Conservation (phyloP, 2,113 vertebrate species). For the Pomatorhinus ruficollis region DNA sequence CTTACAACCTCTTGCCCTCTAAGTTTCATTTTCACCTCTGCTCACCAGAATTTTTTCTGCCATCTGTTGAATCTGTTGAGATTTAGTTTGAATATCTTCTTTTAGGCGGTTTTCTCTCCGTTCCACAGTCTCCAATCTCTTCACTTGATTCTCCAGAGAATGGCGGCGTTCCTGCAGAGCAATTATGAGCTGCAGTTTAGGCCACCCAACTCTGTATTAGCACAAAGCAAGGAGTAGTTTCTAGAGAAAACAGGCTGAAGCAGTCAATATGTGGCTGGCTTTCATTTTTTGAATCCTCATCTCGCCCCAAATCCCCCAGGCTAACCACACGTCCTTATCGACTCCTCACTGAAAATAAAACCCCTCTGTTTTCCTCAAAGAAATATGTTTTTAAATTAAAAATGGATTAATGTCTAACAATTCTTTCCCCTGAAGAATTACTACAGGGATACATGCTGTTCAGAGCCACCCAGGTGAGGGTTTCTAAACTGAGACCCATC, state of each 20-base stretch:
- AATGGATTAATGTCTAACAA: neutral
- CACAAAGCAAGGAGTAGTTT: neutral
- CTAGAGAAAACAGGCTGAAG: neutral
- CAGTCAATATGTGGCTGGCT: neutral
- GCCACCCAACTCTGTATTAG: neutral
- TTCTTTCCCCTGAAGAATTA: neutral
- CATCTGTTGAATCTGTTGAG: conserved; percentile 99
- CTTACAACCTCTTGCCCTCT: conserved; percentile 46
- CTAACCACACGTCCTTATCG: neutral
- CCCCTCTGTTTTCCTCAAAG: neutral
- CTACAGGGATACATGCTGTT: neutral
- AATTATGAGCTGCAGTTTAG: conserved; percentile 26
- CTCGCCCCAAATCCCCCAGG: neutral
- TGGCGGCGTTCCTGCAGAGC: conserved; percentile 90
- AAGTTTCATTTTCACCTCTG: conserved; percentile 61
- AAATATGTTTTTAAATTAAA: neutral
- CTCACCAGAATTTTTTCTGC: conserved; percentile 98
- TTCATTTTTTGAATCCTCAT: neutral
- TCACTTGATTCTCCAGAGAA: conserved; percentile 97
- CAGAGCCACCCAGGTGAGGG: neutral
- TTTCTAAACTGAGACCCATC: neutral
- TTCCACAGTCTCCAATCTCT: conserved; percentile 95
- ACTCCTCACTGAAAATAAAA: neutral
- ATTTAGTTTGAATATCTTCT: conserved; percentile 97
- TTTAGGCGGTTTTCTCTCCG: conserved; percentile 95